These are phyloP conservation scores for Oreotragus oreotragus DNA, from an alignment of 2,113 vertebrate genomes.

Conservation along the genomic window DNA sequence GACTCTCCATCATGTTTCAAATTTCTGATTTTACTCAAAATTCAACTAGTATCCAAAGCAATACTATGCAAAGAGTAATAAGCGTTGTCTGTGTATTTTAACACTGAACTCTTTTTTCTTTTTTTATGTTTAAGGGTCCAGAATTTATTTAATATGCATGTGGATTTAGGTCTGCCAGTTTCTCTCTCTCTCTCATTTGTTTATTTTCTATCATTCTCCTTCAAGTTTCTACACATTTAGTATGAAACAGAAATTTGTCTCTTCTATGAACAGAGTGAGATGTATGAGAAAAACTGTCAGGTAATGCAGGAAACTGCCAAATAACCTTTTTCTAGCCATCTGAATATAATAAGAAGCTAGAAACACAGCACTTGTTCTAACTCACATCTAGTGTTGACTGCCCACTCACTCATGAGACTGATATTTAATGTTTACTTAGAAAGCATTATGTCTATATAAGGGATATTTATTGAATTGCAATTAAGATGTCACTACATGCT, in stretches of 20 bases:
- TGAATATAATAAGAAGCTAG: not conserved
- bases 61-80: conserved; percentile 17
- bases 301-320: not conserved
- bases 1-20: conserved; percentile 37
- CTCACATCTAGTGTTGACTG: not conserved
- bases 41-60: conserved; percentile 41
- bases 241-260: not conserved
- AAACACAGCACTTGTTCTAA: not conserved
- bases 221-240: not conserved
- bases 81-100: not conserved
- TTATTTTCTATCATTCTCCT: not conserved
- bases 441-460: not conserved
- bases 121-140: not conserved
- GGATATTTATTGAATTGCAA: not conserved
- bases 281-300: accelerated
- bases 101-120: not conserved
- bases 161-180: not conserved
- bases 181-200: not conserved
- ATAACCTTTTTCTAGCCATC: not conserved
- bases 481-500: not conserved
- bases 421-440: not conserved
- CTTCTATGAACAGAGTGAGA: not conserved
- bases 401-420: not conserved
- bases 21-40: conserved; percentile 10
- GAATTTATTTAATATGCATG: not conserved